Base-by-base conservation (phyloP, 2,797 vertebrate genomes). In the Darevskia nairensis region DNA sequence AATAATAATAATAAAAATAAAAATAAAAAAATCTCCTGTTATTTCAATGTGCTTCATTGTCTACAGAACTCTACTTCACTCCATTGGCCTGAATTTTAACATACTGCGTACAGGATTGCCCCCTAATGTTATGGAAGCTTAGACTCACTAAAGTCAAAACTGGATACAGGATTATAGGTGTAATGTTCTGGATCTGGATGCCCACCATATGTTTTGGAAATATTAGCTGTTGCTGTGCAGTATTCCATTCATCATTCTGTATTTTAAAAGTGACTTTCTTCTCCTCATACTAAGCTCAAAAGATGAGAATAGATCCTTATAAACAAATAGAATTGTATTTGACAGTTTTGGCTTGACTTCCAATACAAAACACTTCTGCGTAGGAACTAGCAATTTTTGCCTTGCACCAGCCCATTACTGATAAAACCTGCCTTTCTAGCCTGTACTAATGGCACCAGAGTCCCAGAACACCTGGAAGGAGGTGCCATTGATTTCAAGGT, bases 341-440 rank as follows among this genome's bases (percentile, higher is more conserved):
- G 93, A 91, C 90, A 93, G 86, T 76, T 92, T 90, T 93, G 88
- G 84, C 84, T 91, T 68, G 15, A 90, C 93, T 89, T 91, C 75
- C 86, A 46, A 59, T 88, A 92, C 90, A 90, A 83, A 94, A 95
- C 91, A 85, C 87, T 94, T 95, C 94, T 95, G 89, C 90, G 94
- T 94, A 95, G 94, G 75, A 11, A 78, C 94, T 97, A 97, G 97
- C 96, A 84, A 79, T 89, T 95, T 85, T 92, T 89, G 87, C 95
- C 88, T n/a, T 92, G 91, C 96, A 11, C 96, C 95, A 96, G 95
- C 94, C 95, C 21, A 93, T 88, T 94, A 91, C 96, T 91, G 95
- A 96, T 96, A 95, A 94, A 97, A 97, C 97, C 97, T 96, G 97
- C 96, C 96, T 1, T 88, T 96, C 97, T 95, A 86, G 95, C 96